Base-by-base conservation (phyloP, 1,140 invertebrate genomes). In the Druon quercuslanigerum region DNA sequence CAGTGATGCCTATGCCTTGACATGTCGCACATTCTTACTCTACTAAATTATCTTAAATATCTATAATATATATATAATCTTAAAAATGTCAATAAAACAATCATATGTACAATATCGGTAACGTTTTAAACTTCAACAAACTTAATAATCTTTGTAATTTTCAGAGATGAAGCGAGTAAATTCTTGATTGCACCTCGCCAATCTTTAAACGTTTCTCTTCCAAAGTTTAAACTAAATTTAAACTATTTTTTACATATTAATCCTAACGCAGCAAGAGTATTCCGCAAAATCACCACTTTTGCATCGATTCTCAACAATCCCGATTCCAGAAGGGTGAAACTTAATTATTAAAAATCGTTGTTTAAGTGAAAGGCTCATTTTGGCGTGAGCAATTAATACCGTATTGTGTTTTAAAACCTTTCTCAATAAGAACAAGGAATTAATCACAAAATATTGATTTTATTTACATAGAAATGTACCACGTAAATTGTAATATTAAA, bases 391-490 rank as follows among this genome's bases (percentile, higher is more conserved):
- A 74, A 73, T 11, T 70, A 78, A 20, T 50, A 56, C 16, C 72
- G 71, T 75, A 51, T 20, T 52, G 50, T 82, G 72, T 71, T 33
- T 73, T 46, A 19, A 46, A 76, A 60, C 74, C 16, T 72, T 71
- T 76, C 66, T 54, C 51, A 54, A 70, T 14, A 60, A 13, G 72
- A 77, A 17, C 51, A 79, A 74, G 7, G 16, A 84, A 77, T 72
- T 25, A 74, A 82, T 50, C 46, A 71, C 46, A 74, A 77, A 73
- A 81, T 77, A 75, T 82, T 70, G 60, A 77, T 71, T 83, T 73
- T 85, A 85, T 87, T 83, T 85, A 85, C 84, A 84, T 82, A 82
- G 83, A 81, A 87, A 83, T 83, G 74, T 81, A 85, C 77, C 76
- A 66, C 75, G 25, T 66, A 66, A 40, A 66, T 20, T 66, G 46